These are phyloP conservation scores for Caenorhabditis sulstoni DNA, from an alignment of 2,888 invertebrate species.

Conservation along the genomic window DNA sequence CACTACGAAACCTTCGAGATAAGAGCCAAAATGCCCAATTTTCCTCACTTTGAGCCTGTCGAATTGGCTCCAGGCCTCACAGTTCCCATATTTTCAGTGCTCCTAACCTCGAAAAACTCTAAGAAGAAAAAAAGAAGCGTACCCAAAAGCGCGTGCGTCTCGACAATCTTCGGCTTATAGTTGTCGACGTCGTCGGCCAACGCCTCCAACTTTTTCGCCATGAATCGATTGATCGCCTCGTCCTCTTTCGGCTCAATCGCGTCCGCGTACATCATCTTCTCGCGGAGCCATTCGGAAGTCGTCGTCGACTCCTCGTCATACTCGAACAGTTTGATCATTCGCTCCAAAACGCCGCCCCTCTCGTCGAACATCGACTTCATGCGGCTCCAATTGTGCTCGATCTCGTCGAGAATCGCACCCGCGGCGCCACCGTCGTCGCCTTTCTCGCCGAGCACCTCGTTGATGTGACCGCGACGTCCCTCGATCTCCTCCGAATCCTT, in stretches of 20 bases:
- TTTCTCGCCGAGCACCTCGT: conserved; percentile 11
- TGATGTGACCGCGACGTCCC: conserved; percentile 38
- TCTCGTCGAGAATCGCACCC: conserved; percentile 29
- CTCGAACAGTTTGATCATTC: conserved; percentile 43
- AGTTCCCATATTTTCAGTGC: too few relatives aligned
- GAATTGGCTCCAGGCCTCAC: too few relatives aligned
- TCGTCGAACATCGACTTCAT: conserved; percentile 51
- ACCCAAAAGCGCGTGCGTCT: conserved; percentile 40
- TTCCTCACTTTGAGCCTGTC: too few relatives aligned
- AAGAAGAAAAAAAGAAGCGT: not conserved
- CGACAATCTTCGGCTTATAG: conserved; percentile 38
- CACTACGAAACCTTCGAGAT: too few relatives aligned
- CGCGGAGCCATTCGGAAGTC: conserved; percentile 43
- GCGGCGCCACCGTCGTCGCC: not conserved
- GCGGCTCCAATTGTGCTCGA: conserved; percentile 41
- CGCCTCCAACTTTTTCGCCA: conserved; percentile 46
- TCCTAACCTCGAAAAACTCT: not conserved
- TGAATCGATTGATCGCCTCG: conserved; percentile 35
- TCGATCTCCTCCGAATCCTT: conserved; percentile 55
- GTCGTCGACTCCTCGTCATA: conserved; percentile 41
- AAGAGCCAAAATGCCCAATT: too few relatives aligned
- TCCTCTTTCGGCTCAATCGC: conserved; percentile 41
- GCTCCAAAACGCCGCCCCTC: conserved; percentile 30
- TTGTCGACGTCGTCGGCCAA: conserved; percentile 40
- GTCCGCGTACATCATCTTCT: conserved; percentile 44